Percentiles rank a stretch among this genome's conserved stretches.
Conservation (phyloP, 2,888 invertebrate genomes). For the Amphipoea oculea region DNA sequence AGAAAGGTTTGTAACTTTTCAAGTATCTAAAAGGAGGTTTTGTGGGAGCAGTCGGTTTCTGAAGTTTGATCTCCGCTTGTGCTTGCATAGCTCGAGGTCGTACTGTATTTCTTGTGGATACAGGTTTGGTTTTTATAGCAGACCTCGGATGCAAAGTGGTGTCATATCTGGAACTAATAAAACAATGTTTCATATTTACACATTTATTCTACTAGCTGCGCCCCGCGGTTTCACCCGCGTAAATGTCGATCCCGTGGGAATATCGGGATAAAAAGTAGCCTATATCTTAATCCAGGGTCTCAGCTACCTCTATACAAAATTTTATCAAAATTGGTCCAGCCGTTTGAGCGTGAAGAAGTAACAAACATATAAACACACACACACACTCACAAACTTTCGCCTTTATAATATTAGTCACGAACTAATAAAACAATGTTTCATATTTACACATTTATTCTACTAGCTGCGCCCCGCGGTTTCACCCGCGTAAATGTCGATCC, state of each 20-base stretch:
- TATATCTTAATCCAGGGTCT: too few species aligned
- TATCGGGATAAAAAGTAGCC: too few species aligned
- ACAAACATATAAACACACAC: too few species aligned
- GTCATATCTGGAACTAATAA: conserved; percentile 6
- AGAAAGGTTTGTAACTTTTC: not conserved
- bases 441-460: not conserved
- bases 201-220: not conserved
- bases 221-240: too few species aligned
- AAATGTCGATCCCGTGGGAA: too few species aligned
- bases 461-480: too few species aligned
- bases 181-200: not conserved
- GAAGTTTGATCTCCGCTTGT: not conserved
- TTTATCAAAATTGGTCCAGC: too few species aligned
- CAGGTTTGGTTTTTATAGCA: not conserved
- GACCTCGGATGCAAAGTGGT: not conserved
- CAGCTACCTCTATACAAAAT: too few species aligned
- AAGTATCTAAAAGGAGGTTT: not conserved
- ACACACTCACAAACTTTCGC: too few species aligned
- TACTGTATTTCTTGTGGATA: not conserved
- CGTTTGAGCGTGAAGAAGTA: too few species aligned
- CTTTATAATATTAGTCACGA: not conserved
- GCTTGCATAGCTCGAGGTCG: not conserved
- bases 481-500: too few species aligned
- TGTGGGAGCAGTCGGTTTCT: not conserved
- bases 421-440: not conserved